Evolutionary conservation across 2,113 vertebrate species (phyloP), one percentile per base, ranked within the genome.

Genomic region (Piaya cayana): DNA sequence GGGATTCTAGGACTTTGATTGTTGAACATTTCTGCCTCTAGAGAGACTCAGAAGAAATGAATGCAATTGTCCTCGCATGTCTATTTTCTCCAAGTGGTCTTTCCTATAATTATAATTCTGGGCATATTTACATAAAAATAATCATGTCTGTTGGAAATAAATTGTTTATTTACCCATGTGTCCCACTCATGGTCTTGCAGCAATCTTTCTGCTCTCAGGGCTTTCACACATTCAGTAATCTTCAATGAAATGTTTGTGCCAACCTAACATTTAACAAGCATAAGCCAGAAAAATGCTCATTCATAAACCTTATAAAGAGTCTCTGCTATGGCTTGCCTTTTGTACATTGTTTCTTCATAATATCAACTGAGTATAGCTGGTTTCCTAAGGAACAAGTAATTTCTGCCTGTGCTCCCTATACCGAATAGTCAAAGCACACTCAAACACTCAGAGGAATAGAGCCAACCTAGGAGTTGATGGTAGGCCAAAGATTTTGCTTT

Each of bases 11-110:
- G 11, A 65, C 68, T 92, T 82, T 6, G 71, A 82, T 43, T 82
- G 17, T 63, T 70, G 56, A 63, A 83, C 45, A n/a, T 36, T 85
- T 34, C 21, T 58, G 34, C 80, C 26, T 70, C 37, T 89, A 56
- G 34, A 53, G 52, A 91, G 27, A 76, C 62, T 90, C 92, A 85
- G 53, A 81, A 90, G 80, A 82, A 94, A 95, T 67, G 26, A 92
- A 96, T 63, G 81, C 80, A 68, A 29, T 72, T 95, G 80, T 47
- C n/a, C 43, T 93, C 14, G 3, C 34, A 64, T 59, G 81, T 74
- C 49, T 71, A 39, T 90, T 72, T 83, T 75, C 59, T 83, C 65
- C 59, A 76, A 49, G 19, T 68, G 30, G 6, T 55, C 22, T 11
- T 80, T 62, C 6, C 43, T 82, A 21, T n/a, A 60, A 75, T 53